Conservation (phyloP, 2,113 vertebrate genomes). For the Cinclus cinclus region DNA sequence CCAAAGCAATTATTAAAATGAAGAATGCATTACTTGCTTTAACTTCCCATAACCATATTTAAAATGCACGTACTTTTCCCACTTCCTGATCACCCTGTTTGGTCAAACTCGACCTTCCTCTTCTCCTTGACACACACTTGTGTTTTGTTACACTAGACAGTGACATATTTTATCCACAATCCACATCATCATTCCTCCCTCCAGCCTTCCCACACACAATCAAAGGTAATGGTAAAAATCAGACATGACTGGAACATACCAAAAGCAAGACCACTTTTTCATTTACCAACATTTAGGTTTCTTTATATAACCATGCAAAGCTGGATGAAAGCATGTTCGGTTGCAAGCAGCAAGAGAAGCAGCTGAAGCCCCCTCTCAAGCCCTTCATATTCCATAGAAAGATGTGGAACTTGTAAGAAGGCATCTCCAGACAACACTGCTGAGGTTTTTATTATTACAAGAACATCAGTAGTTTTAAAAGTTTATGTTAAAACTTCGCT, state of each 20-base stretch:
- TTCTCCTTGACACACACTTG: background rate
- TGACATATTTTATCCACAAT: slow-evolving; percentile 6
- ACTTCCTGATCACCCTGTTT: background rate
- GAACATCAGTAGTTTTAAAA: background rate
- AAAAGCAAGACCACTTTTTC: slow-evolving; percentile 64
- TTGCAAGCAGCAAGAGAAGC: slow-evolving; percentile 39
- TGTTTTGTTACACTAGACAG: background rate
- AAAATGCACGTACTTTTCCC: background rate
- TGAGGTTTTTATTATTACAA: background rate
- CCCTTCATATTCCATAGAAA: slow-evolving; percentile 24
- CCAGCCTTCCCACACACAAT: background rate
- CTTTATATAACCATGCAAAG: slow-evolving; percentile 74
- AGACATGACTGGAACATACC: slow-evolving; percentile 10
- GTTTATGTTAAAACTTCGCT: background rate
- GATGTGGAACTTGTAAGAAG: background rate
- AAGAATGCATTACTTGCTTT: background rate
- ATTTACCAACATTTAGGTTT: slow-evolving; percentile 52
- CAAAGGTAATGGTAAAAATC: slow-evolving; percentile 36
- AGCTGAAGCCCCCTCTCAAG: slow-evolving; percentile 74
- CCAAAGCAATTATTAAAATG: background rate
- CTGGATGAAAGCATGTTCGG: slow-evolving; percentile 54
- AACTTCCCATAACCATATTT: background rate
- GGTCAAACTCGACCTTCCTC: background rate
- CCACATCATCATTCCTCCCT: background rate
- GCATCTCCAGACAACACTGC: background rate